These are phyloP conservation scores for Atethmia centrago DNA, from an alignment of 2,888 invertebrate species.

Conservation along the genomic window DNA sequence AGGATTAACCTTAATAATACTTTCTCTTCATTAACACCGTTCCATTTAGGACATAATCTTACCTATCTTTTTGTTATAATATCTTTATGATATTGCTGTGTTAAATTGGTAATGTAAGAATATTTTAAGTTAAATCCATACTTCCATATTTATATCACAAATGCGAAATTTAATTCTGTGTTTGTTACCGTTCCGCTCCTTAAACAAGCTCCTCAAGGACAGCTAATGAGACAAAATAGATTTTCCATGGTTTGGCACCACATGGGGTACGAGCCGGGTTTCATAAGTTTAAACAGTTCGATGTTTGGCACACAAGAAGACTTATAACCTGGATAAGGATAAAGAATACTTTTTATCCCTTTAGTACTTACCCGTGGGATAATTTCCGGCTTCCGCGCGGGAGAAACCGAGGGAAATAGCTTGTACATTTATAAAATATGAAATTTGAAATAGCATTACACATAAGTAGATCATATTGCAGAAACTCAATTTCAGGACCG, in stretches of 20 bases:
- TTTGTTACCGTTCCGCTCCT: too few species aligned
- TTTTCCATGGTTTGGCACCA: too few species aligned
- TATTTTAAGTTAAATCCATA: too few species aligned
- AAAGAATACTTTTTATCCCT: too few species aligned
- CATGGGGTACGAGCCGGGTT: too few species aligned
- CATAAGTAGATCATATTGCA: not conserved
- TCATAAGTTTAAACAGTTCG: too few species aligned
- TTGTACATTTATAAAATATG: not conserved
- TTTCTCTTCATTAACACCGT: constrained; percentile 8
- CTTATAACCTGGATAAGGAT: too few species aligned
- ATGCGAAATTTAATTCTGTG: too few species aligned
- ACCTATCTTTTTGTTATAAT: not conserved
- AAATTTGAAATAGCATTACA: not conserved
- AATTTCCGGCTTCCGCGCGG: not conserved
- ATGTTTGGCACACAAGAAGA: too few species aligned
- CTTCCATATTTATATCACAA: too few species aligned
- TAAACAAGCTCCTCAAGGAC: too few species aligned
- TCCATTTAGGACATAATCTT: constrained; percentile 15
- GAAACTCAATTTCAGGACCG: constrained; percentile 11
- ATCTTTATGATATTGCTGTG: not conserved
- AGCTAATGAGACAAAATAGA: too few species aligned
- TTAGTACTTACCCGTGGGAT: not conserved
- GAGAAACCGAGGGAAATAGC: not conserved
- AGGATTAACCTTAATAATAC: constrained; percentile 6
- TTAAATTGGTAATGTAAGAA: not conserved